Evolutionary conservation across 2,888 invertebrate species (phyloP).

Genomic region (Spicauda simplicius): DNA sequence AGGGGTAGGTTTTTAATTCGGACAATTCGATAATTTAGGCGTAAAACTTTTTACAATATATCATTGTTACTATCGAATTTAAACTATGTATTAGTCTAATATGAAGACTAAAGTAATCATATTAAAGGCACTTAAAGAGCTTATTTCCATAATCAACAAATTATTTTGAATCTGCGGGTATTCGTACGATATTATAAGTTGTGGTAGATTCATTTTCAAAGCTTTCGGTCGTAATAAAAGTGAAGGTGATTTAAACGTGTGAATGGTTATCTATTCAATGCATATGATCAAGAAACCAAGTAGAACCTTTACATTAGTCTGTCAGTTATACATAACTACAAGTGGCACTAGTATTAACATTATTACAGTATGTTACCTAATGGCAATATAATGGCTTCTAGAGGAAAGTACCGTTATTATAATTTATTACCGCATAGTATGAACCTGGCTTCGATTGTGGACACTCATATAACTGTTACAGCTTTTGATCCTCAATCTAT

Average conservation of each 20-base stretch:
- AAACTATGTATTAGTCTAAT: too few relatives aligned
- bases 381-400: conserved; percentile 30
- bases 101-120: too few relatives aligned
- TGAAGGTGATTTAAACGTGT: not conserved
- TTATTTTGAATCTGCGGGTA: too few relatives aligned
- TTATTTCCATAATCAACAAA: too few relatives aligned
- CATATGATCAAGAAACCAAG: conserved; percentile 8
- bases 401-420: conserved; percentile 30
- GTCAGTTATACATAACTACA: conserved; percentile 15
- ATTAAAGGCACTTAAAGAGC: too few relatives aligned
- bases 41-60: too few relatives aligned
- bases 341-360: conserved; percentile 24
- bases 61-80: too few relatives aligned
- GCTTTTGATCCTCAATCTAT: conserved; percentile 9
- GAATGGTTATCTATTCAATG: not conserved
- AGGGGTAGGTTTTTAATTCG: not conserved
- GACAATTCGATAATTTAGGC: not conserved
- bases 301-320: conserved; percentile 7
- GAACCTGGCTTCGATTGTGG: conserved; percentile 15
- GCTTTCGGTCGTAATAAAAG: not conserved
- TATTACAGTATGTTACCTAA: conserved; percentile 35
- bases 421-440: conserved; percentile 33
- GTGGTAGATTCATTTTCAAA: not conserved
- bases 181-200: not conserved
- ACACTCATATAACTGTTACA: conserved; percentile 19